These are phyloP conservation scores for Phengaris arion DNA, from an alignment of 2,888 invertebrate genomes.

Conservation along the genomic window DNA sequence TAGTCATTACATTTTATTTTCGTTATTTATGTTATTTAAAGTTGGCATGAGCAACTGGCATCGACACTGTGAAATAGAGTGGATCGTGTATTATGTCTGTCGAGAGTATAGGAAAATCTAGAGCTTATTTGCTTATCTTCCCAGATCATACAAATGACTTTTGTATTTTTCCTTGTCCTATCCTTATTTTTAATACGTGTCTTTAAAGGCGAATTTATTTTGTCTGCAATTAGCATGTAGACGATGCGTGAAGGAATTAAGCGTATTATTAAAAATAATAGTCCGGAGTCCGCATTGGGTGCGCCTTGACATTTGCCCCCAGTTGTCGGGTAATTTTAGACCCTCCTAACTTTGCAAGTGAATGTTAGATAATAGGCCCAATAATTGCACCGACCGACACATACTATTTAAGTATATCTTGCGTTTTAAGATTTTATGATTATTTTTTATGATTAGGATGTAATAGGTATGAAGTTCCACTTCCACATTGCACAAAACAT, in stretches of 20 bases:
- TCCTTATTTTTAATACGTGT: neutral
- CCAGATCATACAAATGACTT: neutral
- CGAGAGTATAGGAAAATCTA: neutral
- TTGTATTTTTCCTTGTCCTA: neutral
- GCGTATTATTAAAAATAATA: neutral
- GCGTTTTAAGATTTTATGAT: too few relatives aligned
- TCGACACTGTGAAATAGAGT: neutral
- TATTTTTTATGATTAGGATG: too few relatives aligned
- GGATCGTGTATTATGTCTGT: neutral
- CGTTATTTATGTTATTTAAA: neutral
- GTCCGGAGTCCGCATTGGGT: neutral
- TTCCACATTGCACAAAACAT: neutral
- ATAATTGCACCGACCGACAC: neutral
- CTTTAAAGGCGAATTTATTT: too few relatives aligned
- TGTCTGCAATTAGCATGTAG: neutral
- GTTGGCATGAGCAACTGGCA: neutral
- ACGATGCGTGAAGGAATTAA: neutral
- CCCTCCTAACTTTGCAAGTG: neutral
- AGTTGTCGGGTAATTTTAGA: neutral
- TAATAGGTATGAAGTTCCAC: too few relatives aligned
- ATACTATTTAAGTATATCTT: neutral
- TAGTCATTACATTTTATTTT: neutral
- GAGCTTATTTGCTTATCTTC: neutral
- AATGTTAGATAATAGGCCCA: conserved; percentile 4
- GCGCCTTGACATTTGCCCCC: conserved; percentile 12